Evolutionary conservation across 2,888 invertebrate species (phyloP), one percentile per base, ranked within the genome.

Genomic region (Tanaodytes sp.): DNA sequence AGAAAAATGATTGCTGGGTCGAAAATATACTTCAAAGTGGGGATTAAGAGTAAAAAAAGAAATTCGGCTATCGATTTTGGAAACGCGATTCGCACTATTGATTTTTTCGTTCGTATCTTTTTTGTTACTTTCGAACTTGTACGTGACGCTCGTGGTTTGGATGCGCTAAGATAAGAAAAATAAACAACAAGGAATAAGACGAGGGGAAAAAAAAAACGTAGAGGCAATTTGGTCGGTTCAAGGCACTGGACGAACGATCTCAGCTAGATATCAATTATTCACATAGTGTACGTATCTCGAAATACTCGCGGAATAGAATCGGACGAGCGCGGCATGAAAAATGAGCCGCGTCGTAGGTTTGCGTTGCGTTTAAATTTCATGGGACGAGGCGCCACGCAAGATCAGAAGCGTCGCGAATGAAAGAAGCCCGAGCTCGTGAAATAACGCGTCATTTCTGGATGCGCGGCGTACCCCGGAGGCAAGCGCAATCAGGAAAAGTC

Each of bases 361-460:
- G 55, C 49, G 54, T 61, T 58, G 58, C 65, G 43, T 65, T 67
- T 61, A 67, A 61, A 61, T 66, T 66, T 66, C 59, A 66, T 66
- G 36, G 5, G 23, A 23, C 23, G 23, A 23, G 23, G 23, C 23
- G 23, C 23, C 8, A 23, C 23, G 23, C 23, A 54, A 45, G 57
- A 64, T 57, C 64, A 19, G 49, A 40, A 45, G 37, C 42, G 43
- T 49, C 30, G 46, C 39, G 23, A 37, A 49, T 39, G 49, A 54
- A 43, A 49, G 42, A 57, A 49, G 37, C 43, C 43, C 51, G 30
- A 19, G 30, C 52, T 15, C 45, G 37, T 43, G 30, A 52, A 57
- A 51, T 45, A 58, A 58, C 40, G 51, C 45, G 20, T 30, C 51
- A 18, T 27, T 49, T 31, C 19, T 5, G 40, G 12, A 18, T 5